phyloP scores from a whole-genome alignment of 1,140 invertebrate species.

The Copidosoma floridanum region DNA sequence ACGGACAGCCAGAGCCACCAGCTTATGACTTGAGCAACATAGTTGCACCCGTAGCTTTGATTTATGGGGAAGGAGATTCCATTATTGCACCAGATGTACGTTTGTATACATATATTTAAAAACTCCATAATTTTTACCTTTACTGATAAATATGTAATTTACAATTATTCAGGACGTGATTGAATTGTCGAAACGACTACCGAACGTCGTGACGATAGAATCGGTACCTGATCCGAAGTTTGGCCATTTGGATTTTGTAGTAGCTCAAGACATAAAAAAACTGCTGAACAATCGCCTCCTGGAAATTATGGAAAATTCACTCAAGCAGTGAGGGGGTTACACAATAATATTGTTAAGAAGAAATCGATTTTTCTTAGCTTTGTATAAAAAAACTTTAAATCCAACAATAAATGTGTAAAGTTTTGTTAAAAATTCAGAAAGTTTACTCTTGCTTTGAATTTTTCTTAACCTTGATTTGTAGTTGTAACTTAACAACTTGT shows the following conservation, averaged over 20 bases:
- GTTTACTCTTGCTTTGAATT: too few species aligned
- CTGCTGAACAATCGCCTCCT: constrained; percentile 38
- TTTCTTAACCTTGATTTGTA: too few species aligned
- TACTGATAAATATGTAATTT: too few species aligned
- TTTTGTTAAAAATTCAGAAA: too few species aligned
- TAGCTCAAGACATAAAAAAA: constrained; percentile 38
- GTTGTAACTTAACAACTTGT: too few species aligned
- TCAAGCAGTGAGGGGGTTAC: too few species aligned
- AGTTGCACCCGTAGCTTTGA: constrained; percentile 59
- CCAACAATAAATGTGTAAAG: too few species aligned
- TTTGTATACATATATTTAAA: neutral
- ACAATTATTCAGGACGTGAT: constrained; percentile 22
- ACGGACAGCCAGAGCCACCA: constrained; percentile 57
- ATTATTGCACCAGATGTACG: constrained; percentile 46
- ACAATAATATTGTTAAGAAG: too few species aligned
- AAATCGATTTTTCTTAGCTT: too few species aligned
- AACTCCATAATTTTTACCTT: too few species aligned
- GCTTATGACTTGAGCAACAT: constrained; percentile 59
- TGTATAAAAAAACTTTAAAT: too few species aligned
- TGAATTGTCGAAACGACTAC: constrained; percentile 28
- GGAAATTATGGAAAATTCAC: constrained; percentile 21
- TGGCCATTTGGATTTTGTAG: constrained; percentile 49
- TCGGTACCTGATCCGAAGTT: constrained; percentile 39
- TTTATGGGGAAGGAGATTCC: constrained; percentile 61
- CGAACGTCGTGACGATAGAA: constrained; percentile 34